Conservation (phyloP, 2,888 invertebrate species). For the Horisme vitalbata region DNA sequence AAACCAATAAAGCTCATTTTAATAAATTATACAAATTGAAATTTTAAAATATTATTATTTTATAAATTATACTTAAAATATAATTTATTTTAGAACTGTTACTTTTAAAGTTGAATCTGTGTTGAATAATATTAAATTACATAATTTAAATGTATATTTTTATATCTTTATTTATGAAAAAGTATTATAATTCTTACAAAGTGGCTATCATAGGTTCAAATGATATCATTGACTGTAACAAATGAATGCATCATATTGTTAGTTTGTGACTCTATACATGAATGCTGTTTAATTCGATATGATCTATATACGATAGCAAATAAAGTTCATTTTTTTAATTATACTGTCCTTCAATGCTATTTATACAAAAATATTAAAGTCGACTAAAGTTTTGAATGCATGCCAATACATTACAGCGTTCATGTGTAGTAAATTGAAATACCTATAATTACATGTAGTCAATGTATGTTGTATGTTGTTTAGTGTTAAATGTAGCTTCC, state of each 20-base stretch:
- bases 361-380: slow-evolving; percentile 22
- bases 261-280: slow-evolving; percentile 16
- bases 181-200: slow-evolving; percentile 65
- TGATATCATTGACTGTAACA: slow-evolving; percentile 48
- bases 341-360: slow-evolving; percentile 19
- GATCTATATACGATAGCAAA: no score
- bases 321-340: neutral
- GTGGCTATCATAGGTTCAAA: slow-evolving; percentile 52
- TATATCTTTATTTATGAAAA: slow-evolving; percentile 74
- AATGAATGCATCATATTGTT: slow-evolving; percentile 16
- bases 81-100: slow-evolving; percentile 60
- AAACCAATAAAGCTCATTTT: slow-evolving; percentile 18
- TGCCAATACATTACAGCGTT: slow-evolving; percentile 39
- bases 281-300: slow-evolving; percentile 16
- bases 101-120: slow-evolving; percentile 67
- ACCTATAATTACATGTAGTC: slow-evolving; percentile 39
- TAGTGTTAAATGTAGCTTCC: slow-evolving; percentile 51
- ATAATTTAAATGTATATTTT: slow-evolving; percentile 77
- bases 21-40: slow-evolving; percentile 35
- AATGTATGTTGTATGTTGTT: slow-evolving; percentile 52
- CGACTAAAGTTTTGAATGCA: slow-evolving; percentile 25
- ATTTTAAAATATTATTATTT: slow-evolving; percentile 31
- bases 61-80: slow-evolving; percentile 4
- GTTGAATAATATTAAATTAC: slow-evolving; percentile 72
- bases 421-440: slow-evolving; percentile 39